Evolutionary conservation across 2,113 vertebrate genomes (phyloP).

Genomic region (Prietella phreatophila): DNA sequence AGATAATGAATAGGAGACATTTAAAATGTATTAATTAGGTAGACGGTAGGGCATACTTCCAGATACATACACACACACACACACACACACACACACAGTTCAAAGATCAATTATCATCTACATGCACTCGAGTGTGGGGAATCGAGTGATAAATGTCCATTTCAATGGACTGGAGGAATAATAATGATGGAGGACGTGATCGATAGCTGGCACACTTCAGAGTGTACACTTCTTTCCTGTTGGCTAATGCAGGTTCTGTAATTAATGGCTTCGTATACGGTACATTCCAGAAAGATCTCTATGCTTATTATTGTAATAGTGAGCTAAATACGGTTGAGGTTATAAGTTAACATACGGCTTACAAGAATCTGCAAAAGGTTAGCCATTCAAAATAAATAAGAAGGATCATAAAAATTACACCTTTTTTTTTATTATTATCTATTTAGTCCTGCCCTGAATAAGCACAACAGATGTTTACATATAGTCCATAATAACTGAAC

Average conservation of each 20-base stretch:
- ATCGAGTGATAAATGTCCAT: conserved; percentile 64
- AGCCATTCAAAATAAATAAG: too few relatives aligned
- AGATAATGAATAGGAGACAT: conserved; percentile 32
- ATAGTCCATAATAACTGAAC: too few relatives aligned
- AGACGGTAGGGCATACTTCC: background rate
- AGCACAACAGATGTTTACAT: too few relatives aligned
- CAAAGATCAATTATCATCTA: conserved; percentile 68
- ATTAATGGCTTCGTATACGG: background rate
- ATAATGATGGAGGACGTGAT: background rate
- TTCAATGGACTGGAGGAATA: conserved; percentile 46
- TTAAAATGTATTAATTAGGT: conserved; percentile 59
- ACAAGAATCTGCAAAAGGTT: too few relatives aligned
- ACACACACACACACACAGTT: background rate
- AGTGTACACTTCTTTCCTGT: too few relatives aligned
- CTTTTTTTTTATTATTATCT: too few relatives aligned
- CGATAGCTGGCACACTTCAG: background rate
- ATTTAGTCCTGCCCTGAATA: too few relatives aligned
- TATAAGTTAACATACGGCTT: too few relatives aligned
- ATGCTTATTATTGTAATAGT: background rate
- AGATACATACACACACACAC: conserved; percentile 19
- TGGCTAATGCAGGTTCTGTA: background rate
- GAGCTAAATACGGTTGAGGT: too few relatives aligned
- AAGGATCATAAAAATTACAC: too few relatives aligned
- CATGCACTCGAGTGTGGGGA: conserved; percentile 58
- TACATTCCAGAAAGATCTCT: background rate